Base-by-base conservation (phyloP, 2,888 invertebrate species). In the Homarus gammarus region DNA sequence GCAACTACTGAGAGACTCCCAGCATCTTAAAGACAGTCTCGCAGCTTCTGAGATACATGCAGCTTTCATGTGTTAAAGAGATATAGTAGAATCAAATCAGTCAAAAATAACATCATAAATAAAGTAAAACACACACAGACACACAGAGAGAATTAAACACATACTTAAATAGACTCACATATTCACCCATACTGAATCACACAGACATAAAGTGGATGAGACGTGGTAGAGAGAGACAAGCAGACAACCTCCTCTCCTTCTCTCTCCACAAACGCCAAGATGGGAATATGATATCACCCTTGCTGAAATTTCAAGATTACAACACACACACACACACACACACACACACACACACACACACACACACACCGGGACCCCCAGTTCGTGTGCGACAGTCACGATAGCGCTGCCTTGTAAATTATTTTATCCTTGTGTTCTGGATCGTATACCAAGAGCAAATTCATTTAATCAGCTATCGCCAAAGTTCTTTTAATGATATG, bases 331-430 rank as follows among this genome's bases (percentile, higher is more conserved):
- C n/a, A n/a, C n/a, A n/a, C n/a, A n/a, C n/a, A n/a, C n/a, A n/a
- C n/a, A n/a, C n/a, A n/a, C n/a, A n/a, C n/a, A n/a, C n/a, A n/a
- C n/a, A n/a, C n/a, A n/a, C n/a, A n/a, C n/a, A n/a, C n/a, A n/a
- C n/a, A n/a, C n/a, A n/a, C n/a, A n/a, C n/a, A n/a, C n/a, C 27
- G 10, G 64, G 27, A 27, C n/a, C 79, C 61, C 79, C 56, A 36
- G 79, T 22, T 68, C 83, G 83, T 83, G 83, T 49, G 12, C 49
- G 49, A 40, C 83, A 51, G 83, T 83, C 83, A 83, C 83, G 83
- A 83, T 44, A 68, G 18, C 44, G 33, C 44, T 70, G 51, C 49
- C 83, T 49, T 49, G 44, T 70, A 83, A 68, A 38, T 51, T 51
- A 72, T 64, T 70, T 31, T 44, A n/a, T 68, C 18, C 49, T 5